phyloP scores from a whole-genome alignment of 2,113 vertebrate genomes.

The Suncus etruscus region DNA sequence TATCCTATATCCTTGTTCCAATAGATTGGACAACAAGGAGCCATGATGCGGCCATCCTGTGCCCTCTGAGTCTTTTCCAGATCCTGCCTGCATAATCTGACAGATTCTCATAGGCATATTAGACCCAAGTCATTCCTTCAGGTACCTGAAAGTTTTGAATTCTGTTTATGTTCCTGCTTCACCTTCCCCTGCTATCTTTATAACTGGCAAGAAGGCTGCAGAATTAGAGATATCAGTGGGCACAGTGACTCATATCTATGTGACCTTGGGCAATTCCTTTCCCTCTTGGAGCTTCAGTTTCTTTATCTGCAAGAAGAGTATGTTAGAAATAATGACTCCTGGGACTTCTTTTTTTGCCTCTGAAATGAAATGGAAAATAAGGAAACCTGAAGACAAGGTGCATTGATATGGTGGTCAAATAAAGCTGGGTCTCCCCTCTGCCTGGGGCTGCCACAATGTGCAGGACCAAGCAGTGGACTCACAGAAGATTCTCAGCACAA shows the following conservation, averaged over 20 bases:
- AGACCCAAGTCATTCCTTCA: background rate
- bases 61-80: background rate
- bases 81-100: background rate
- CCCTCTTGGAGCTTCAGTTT: slow-evolving; percentile 52
- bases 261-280: slow-evolving; percentile 66
- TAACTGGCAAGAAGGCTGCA: slow-evolving; percentile 11
- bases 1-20: slow-evolving; percentile 2
- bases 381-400: slow-evolving; percentile 57
- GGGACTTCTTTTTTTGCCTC: slow-evolving; percentile 52
- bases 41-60: background rate
- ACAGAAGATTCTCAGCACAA: slow-evolving; percentile 65
- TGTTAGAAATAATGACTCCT: slow-evolving; percentile 55
- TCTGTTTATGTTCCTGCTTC: rapidly evolving
- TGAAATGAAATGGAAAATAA: slow-evolving; percentile 73
- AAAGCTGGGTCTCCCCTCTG: slow-evolving; percentile 54
- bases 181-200: background rate
- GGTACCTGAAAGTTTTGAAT: slow-evolving; percentile 5
- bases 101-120: background rate
- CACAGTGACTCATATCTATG: slow-evolving; percentile 3
- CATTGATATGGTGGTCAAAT: slow-evolving; percentile 64
- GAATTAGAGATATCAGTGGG: background rate
- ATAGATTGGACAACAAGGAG: background rate
- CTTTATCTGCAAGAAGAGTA: slow-evolving; percentile 62
- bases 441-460: slow-evolving; percentile 35
- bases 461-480: slow-evolving; percentile 64